A percentile compares a stretch with the other conserved stretches of the same genome.
phyloP scores from a whole-genome alignment of 2,888 invertebrate genomes.

The Pseudococcus viburni region DNA sequence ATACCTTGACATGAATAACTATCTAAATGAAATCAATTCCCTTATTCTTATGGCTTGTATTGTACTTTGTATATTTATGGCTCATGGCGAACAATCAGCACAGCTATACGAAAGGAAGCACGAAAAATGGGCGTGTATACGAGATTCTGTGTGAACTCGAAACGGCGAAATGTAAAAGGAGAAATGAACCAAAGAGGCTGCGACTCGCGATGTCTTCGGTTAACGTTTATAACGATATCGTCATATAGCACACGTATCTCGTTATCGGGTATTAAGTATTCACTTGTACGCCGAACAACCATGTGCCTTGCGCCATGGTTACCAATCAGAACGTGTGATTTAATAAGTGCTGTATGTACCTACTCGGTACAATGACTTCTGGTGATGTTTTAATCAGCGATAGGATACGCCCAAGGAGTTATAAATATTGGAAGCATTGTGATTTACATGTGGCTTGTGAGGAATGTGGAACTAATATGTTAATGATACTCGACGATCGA shows the following conservation, averaged over 20 bases:
- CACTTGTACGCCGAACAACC: no score
- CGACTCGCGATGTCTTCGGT: neutral
- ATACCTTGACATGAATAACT: no score
- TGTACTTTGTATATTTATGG: no score
- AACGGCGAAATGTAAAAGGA: neutral
- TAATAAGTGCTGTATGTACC: neutral
- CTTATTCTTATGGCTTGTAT: no score
- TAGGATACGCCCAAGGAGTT: neutral
- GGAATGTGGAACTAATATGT: no score
- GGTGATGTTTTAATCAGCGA: slow-evolving; percentile 20
- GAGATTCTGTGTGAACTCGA: neutral
- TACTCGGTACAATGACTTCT: slow-evolving; percentile 30
- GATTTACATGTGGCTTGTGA: no score
- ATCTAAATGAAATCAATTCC: no score
- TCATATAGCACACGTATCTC: slow-evolving; percentile 14
- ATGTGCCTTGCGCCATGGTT: neutral
- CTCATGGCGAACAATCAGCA: no score
- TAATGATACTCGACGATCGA: no score
- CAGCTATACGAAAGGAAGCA: neutral
- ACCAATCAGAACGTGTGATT: slow-evolving; percentile 7
- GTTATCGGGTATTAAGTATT: neutral
- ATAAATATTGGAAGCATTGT: neutral
- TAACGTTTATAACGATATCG: neutral
- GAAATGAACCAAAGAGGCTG: neutral
- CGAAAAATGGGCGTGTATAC: slow-evolving; percentile 17